Evolutionary conservation across 2,797 vertebrate species (phyloP), one percentile per base, ranked within the genome.

Genomic region (Arctocebus calabarensis): DNA sequence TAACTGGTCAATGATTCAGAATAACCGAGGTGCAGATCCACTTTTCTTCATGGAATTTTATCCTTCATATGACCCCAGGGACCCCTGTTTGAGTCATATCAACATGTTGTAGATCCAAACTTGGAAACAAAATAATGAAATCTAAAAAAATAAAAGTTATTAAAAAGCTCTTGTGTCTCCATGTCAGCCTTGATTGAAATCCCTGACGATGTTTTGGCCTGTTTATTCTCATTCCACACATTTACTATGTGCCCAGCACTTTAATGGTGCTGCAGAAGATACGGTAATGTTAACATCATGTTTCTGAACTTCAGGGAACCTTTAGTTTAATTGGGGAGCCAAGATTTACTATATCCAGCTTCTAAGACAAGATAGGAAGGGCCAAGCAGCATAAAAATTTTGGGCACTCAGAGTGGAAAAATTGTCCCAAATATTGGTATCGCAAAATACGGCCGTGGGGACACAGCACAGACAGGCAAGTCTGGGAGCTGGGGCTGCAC

Each of bases 271-370:
- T 62, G 3, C 22, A 20, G 25, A 95, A 95, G 23, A 45, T 1
- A 59, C 0, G 59, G 19, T 48, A 52, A 79, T 4, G 78, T 94
- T 48, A 86, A 66, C 89, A 66, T 86, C 34, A 40, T 61, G 61
- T 73, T 90, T 84, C 59, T 32, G 68, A 61, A 74, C 55, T 74
- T 81, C 71, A 95, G 79, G n/a, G 19, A 82, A 83, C 45, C 81
- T 81, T 45, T 8, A 34, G 9, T 95, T 77, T 95, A 96, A 95
- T 91, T 97, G 94, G 48, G 71, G 91, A 95, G 62, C 79, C 75
- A 87, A 87, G 27, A 59, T 57, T 64, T 40, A 68, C 32, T 8
- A 86, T 23, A 45, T 1, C 12, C 52, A 55, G 79, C 1, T 91
- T 94, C 43, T 34, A 90, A 40, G 29, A 64, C 40, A 62, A 81